These are phyloP conservation scores for Ptychobarbus kaznakovi DNA, from an alignment of 2,797 vertebrate genomes.

Conservation along the genomic window DNA sequence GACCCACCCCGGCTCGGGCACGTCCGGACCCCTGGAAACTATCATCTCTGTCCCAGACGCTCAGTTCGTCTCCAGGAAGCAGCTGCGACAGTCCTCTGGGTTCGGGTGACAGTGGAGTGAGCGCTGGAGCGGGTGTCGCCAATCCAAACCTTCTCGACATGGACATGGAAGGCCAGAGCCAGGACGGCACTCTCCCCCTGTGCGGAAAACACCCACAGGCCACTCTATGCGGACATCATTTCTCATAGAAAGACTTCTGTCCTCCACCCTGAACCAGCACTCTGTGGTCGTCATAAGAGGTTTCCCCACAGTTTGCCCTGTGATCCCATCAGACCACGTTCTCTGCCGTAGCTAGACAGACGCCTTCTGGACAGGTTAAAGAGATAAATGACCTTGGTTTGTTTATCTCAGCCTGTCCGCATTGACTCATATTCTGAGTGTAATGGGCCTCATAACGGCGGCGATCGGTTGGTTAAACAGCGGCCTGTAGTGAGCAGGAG, in stretches of 20 bases:
- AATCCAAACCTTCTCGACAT: conserved; percentile 87
- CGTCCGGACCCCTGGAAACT: conserved; percentile 87
- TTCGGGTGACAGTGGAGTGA: conserved; percentile 71
- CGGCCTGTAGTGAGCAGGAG: conserved; percentile 16
- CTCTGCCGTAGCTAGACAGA: conserved; percentile 18
- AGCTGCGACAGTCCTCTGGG: conserved; percentile 82
- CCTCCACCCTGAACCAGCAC: not conserved
- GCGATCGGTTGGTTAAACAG: conserved; percentile 27
- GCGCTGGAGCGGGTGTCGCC: conserved; percentile 52
- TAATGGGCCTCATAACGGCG: conserved; percentile 35
- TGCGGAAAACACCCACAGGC: conserved; percentile 74
- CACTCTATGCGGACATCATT: conserved; percentile 75
- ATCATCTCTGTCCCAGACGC: conserved; percentile 83
- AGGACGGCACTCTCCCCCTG: conserved; percentile 85
- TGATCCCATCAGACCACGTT: not conserved
- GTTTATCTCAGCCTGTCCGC: conserved; percentile 33
- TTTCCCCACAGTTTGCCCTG: conserved; percentile 7
- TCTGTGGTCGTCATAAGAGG: not conserved
- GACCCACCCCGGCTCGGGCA: conserved; percentile 81
- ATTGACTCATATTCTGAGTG: conserved; percentile 37
- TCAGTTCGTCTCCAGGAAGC: conserved; percentile 85
- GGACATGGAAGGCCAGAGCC: conserved; percentile 89
- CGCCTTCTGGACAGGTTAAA: conserved; percentile 5
- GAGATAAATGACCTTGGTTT: conserved; percentile 24
- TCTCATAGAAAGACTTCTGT: conserved; percentile 65